phyloP scores from a whole-genome alignment of 2,797 vertebrate species.

The Monodelphis domestica region DNA sequence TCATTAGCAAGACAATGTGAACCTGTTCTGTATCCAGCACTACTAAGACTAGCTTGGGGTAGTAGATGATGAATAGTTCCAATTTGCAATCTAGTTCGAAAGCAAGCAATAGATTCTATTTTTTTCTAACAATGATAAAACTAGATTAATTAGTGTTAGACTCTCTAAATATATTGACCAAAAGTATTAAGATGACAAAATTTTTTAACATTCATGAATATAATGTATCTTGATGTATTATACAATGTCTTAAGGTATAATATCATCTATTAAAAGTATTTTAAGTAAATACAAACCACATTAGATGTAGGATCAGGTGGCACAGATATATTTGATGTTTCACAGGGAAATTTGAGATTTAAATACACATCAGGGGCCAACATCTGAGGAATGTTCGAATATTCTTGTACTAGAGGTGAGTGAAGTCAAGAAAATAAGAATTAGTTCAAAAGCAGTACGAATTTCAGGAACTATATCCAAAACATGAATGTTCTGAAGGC shows the following conservation, averaged over 20 bases:
- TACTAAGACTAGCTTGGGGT: neutral
- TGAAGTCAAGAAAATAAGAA: slow-evolving; percentile 67
- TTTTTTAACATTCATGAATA: neutral
- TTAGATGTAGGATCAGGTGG: slow-evolving; percentile 53
- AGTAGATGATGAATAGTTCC: neutral
- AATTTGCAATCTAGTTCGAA: neutral
- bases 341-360: slow-evolving; percentile 74
- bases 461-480: neutral
- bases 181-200: neutral
- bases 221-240: neutral
- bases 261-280: slow-evolving; percentile 13
- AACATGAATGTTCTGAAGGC: slow-evolving; percentile 38
- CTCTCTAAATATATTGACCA: slow-evolving; percentile 10
- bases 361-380: slow-evolving; percentile 77
- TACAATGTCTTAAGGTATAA: neutral
- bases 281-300: slow-evolving; percentile 75
- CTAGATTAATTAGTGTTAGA: neutral
- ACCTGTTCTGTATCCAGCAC: neutral
- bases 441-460: neutral
- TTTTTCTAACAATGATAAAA: slow-evolving; percentile 7
- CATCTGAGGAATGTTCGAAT: slow-evolving; percentile 47
- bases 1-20: slow-evolving; percentile 7
- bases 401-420: slow-evolving; percentile 78
- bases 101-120: slow-evolving; percentile 20
- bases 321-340: slow-evolving; percentile 65